Evolutionary conservation across 1,140 invertebrate species (phyloP).

Genomic region (Papilio xuthus): DNA sequence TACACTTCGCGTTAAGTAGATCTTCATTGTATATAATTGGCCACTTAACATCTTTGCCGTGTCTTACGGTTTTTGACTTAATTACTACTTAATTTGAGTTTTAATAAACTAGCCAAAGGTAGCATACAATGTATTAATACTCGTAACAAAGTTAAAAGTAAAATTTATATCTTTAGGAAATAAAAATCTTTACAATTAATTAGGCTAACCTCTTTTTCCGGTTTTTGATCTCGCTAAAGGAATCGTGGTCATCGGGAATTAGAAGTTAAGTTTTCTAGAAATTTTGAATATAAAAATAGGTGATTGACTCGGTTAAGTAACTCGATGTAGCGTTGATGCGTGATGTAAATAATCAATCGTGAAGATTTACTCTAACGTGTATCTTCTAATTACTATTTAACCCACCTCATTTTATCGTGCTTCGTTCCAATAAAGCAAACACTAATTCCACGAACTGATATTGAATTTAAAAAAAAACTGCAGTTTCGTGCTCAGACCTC

Average conservation of each 20-base stretch:
- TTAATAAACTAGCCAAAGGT: not conserved
- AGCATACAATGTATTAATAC: not conserved
- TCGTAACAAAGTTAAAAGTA: too few relatives aligned
- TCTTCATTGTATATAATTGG: slow-evolving; percentile 25
- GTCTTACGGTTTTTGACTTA: not conserved
- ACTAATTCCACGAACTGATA: slow-evolving; percentile 25
- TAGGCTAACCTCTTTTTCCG: not conserved
- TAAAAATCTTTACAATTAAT: not conserved
- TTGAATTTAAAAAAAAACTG: slow-evolving; percentile 18
- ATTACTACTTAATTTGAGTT: not conserved
- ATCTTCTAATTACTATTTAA: slow-evolving; percentile 14
- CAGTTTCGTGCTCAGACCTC: slow-evolving; percentile 10
- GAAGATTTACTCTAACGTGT: not conserved
- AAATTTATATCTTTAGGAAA: too few relatives aligned
- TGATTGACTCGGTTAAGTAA: not conserved
- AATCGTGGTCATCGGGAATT: not conserved
- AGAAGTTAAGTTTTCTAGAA: not conserved
- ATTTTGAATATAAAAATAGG: not conserved
- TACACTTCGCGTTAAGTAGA: slow-evolving; percentile 13
- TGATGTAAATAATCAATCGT: not conserved
- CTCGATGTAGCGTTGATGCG: not conserved
- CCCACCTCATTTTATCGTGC: slow-evolving; percentile 31
- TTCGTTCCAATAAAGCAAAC: slow-evolving; percentile 14
- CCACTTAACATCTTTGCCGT: slow-evolving; percentile 10
- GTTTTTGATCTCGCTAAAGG: not conserved